A percentile compares a stretch with the other conserved stretches of the same genome.
Conservation (phyloP, 1,140 invertebrate genomes). For the Tyrophagus putrescentiae region DNA sequence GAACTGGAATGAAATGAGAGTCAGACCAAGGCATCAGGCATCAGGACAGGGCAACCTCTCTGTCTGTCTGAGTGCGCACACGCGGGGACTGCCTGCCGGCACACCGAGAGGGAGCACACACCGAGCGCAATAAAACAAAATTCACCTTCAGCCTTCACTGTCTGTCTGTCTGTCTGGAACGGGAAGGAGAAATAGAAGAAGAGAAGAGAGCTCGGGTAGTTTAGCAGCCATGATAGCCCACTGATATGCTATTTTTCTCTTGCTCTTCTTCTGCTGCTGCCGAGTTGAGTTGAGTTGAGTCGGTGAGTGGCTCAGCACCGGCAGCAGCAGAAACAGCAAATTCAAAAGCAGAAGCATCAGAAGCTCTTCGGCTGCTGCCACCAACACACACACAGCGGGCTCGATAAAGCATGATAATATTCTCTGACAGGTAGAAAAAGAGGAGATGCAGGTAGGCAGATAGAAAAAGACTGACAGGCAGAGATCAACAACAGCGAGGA, state of each 20-base stretch:
- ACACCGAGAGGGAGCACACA: too few relatives aligned
- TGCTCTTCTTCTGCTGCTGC: background rate
- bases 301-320: background rate
- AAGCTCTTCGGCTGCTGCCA: too few relatives aligned
- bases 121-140: conserved; percentile 3
- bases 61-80: background rate
- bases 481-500: background rate
- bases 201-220: background rate
- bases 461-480: background rate
- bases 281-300: too few relatives aligned
- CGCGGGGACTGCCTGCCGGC: conserved; percentile 13
- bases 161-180: too few relatives aligned
- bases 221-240: background rate
- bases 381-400: too few relatives aligned
- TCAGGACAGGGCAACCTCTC: background rate
- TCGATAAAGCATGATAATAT: conserved; percentile 3
- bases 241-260: too few relatives aligned
- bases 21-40: background rate
- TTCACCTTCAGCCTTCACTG: too few relatives aligned
- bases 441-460: conserved; percentile 7
- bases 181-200: background rate
- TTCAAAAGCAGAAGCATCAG: too few relatives aligned
- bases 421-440: conserved; percentile 14
- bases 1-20: too few relatives aligned
- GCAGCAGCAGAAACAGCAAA: too few relatives aligned